Evolutionary conservation across 2,113 vertebrate genomes (phyloP).

Genomic region (Scytalopus superciliaris): DNA sequence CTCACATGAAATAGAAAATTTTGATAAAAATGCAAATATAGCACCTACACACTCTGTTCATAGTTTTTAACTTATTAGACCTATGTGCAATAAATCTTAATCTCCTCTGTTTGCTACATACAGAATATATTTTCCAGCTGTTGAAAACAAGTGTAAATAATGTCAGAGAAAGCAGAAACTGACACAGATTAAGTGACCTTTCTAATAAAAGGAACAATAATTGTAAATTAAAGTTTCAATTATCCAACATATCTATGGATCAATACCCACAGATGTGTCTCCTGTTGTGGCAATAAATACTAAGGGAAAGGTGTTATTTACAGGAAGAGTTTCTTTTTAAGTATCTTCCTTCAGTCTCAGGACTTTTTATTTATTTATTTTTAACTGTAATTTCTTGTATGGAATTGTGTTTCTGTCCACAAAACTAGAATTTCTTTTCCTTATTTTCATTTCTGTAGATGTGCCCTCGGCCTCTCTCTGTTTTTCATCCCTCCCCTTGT

Average conservation of each 20-base stretch:
- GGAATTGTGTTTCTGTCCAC: background rate
- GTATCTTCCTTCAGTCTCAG: background rate
- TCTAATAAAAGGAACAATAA: constrained; percentile 21
- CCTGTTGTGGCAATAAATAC: background rate
- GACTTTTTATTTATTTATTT: background rate
- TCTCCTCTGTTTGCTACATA: background rate
- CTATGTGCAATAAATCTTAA: background rate
- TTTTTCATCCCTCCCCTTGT: background rate
- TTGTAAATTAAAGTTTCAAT: constrained; percentile 37
- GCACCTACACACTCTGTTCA: background rate
- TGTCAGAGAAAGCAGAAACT: background rate
- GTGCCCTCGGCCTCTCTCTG: background rate
- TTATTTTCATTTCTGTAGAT: background rate
- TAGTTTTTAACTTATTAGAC: background rate
- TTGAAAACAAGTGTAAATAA: constrained; percentile 7
- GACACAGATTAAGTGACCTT: constrained; percentile 28
- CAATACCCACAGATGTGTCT: constrained; percentile 1
- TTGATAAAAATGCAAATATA: background rate
- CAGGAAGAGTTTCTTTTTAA: background rate
- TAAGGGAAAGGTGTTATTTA: background rate
- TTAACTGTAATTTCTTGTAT: background rate
- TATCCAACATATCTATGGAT: constrained; percentile 6
- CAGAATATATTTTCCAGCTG: background rate
- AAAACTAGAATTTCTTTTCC: background rate
- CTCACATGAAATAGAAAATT: background rate